Evolutionary conservation across 2,888 invertebrate species (phyloP), one percentile per base, ranked within the genome.

Genomic region (Zygaena filipendulae): DNA sequence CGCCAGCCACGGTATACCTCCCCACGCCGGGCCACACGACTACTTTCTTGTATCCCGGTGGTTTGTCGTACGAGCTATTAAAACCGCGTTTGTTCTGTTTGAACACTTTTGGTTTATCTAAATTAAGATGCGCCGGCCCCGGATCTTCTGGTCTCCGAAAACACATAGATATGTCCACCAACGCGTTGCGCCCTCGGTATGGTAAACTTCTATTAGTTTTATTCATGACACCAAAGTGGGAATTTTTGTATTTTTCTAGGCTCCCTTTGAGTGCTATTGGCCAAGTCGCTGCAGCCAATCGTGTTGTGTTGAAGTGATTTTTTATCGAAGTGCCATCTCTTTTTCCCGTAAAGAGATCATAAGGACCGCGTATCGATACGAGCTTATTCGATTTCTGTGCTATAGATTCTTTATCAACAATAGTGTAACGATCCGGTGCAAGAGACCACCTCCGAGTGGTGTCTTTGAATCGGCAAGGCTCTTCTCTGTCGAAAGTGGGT

Each of bases 111-210:
- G 49, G 47, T 13, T 49, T 46, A 10, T 47, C 45, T 3, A 60
- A 32, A 11, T 59, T 48, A 36, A 83, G 82, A 29, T 59, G 47
- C 1, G 71, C 71, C 0, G 86, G 83, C 0, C 84, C 81, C 0
- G 86, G 86, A 1, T 79, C 75, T 0, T 57, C 43, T 0, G 81
- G 70, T 25, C 70, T 60, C 23, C 64, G 69, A 13, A 69, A 54
- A 40, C 82, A 81, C 55, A 82, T 62, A 2, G 74, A 54, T 8
- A 80, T 32, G 39, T 85, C 81, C 3, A 68, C 67, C 21, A 84
- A 44, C 40, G 82, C 67, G 27, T 56, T 63, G 7, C 84, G 62
- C 1, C 74, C 61, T 23, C 71, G 63, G 12, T 80, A 74, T 3
- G 68, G 61, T 3, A 40, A 25, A 23, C 42, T 47, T 11, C 66